Percentiles rank a stretch among this genome's conserved stretches.
These are phyloP conservation scores for Spinus pinus DNA, from an alignment of 2,797 vertebrate genomes.

Conservation along the genomic window DNA sequence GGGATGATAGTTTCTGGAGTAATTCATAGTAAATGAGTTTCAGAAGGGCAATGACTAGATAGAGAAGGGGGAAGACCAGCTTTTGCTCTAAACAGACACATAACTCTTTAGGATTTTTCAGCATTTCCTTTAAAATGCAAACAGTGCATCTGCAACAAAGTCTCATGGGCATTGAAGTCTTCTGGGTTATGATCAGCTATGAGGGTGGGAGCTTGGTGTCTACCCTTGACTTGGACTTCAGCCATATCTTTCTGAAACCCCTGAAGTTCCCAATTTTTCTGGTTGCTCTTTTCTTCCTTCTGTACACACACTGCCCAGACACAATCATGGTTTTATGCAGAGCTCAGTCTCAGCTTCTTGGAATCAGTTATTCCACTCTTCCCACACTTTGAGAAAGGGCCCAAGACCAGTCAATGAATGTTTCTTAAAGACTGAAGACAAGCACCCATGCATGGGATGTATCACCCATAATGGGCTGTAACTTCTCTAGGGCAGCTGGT, in stretches of 20 bases:
- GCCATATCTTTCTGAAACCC: fast-evolving
- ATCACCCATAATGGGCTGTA: neutral
- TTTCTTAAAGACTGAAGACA: neutral
- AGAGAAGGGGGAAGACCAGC: neutral
- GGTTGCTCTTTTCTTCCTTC: neutral
- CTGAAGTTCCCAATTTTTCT: neutral
- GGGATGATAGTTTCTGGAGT: neutral
- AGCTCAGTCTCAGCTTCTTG: neutral
- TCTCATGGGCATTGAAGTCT: neutral
- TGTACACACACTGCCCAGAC: fast-evolving
- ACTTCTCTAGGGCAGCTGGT: neutral
- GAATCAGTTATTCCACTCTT: neutral
- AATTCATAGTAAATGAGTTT: constrained; percentile 6
- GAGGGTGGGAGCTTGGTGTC: neutral
- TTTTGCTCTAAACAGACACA: neutral
- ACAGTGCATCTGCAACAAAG: neutral
- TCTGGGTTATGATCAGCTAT: neutral
- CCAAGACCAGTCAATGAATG: neutral
- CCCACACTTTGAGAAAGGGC: neutral
- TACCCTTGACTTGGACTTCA: neutral
- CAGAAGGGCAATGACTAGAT: neutral
- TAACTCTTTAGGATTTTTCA: neutral
- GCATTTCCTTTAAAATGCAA: neutral
- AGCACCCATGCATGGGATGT: neutral
- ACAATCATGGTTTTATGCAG: fast-evolving